Base-by-base conservation (phyloP, 1,140 invertebrate species). In the Paramacrobiotus metropolitanus region DNA sequence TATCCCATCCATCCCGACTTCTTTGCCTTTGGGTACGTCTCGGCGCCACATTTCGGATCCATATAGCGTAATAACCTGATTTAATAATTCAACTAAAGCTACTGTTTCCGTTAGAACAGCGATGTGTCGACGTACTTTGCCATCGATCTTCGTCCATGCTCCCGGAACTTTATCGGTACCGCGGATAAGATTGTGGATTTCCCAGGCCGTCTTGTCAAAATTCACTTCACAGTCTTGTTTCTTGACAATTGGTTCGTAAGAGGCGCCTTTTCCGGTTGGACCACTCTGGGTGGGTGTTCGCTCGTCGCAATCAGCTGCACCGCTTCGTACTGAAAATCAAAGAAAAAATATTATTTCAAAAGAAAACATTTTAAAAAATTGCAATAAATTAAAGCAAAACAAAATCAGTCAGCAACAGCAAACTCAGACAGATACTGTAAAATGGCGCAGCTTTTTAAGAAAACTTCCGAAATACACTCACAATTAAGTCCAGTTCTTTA, bases 141-240 rank as follows among this genome's bases (percentile, higher is more conserved):
- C 77, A 60, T 82, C 78, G 1, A 94, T 73, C 0, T 75, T 70
- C 0, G 84, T 82, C 75, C 85, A 84, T 0, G 92, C 90, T 1
- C 91, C 91, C 0, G 91, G 91, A 0, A 85, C 83, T 55, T 88
- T 91, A 69, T 96, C 91, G 68, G 92, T 75, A 1, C 87, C 92
- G 40, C 92, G 75, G 62, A 97, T 88, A 68, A 94, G 96, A 74
- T 97, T 86, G 71, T 95, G 91, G 3, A 94, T 74, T 63, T 79
- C 70, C 60, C 77, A 44, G 20, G 82, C 79, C 29, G 75, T 71
- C 73, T 84, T 81, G 0, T 77, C 74, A 79, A 82, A 86, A 63
- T 88, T 79, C 55, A 93, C 79, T 79, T 85, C 62, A 65, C 61
- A 68, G 62, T 61, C 65, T 28, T 82, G 79, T 70, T 89, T 92